phyloP scores from a whole-genome alignment of 2,113 vertebrate genomes.

The Podarcis cretensis region DNA sequence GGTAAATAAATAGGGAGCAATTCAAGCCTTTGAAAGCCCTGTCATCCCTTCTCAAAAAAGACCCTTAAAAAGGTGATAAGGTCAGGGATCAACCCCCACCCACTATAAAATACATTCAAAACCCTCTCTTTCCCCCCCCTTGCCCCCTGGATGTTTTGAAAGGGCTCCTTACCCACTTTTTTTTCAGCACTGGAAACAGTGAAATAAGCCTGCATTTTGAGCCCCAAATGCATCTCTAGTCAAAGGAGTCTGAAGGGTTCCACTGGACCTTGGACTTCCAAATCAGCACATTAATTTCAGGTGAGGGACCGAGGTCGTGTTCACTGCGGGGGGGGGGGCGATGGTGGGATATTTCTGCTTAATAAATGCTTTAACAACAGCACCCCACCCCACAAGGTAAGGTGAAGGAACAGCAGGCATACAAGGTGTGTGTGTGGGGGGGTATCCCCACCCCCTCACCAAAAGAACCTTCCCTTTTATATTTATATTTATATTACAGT shows the following conservation, averaged over 20 bases:
- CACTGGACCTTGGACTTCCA: background rate
- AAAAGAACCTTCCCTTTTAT: background rate
- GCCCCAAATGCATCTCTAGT: background rate
- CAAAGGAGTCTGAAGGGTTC: background rate
- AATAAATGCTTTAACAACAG: background rate
- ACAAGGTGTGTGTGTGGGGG: no score
- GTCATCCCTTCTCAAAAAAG: background rate
- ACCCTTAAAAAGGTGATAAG: background rate
- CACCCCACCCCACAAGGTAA: background rate
- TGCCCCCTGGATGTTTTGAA: background rate
- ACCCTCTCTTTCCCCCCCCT: background rate
- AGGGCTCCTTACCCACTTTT: background rate
- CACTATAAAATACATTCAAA: background rate
- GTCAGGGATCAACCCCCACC: background rate
- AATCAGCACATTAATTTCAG: background rate
- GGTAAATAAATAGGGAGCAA: slow-evolving; percentile 11
- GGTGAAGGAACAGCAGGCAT: background rate
- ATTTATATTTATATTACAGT: background rate
- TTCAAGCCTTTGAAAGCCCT: background rate
- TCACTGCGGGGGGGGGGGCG: background rate
- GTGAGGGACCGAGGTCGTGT: background rate
- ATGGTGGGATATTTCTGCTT: background rate
- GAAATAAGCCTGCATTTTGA: background rate
- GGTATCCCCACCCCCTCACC: background rate
- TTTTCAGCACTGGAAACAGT: background rate